Evolutionary conservation across 1,140 invertebrate genomes (phyloP).

Genomic region (Arion vulgaris): DNA sequence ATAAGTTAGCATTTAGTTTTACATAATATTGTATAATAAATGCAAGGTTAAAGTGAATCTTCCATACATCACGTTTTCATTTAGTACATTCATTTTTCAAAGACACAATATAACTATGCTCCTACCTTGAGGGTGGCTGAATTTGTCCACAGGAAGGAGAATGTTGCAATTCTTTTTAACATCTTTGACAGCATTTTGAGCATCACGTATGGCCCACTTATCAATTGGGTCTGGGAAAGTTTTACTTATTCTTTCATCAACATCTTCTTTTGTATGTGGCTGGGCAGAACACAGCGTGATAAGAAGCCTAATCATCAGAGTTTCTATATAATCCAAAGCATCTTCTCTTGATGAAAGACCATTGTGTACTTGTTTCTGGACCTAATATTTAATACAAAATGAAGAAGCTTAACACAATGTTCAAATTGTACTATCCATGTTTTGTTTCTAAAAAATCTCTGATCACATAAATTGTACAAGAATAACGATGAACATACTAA

Average conservation of each 20-base stretch:
- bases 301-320: slow-evolving; percentile 88
- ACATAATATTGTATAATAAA: too few species aligned
- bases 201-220: slow-evolving; percentile 91
- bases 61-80: too few species aligned
- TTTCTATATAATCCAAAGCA: slow-evolving; percentile 93
- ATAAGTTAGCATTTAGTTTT: too few species aligned
- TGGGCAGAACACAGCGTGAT: slow-evolving; percentile 88
- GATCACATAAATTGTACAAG: too few species aligned
- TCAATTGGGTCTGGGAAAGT: slow-evolving; percentile 95
- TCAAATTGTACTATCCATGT: slow-evolving; percentile 32
- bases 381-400: slow-evolving; percentile 77
- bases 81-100: too few species aligned
- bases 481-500: too few species aligned
- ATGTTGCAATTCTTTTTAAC: slow-evolving; percentile 88
- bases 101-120: background rate
- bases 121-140: slow-evolving; percentile 87
- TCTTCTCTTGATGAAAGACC: slow-evolving; percentile 88
- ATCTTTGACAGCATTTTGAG: slow-evolving; percentile 87
- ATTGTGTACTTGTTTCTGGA: slow-evolving; percentile 92
- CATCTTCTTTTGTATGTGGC: slow-evolving; percentile 81
- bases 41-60: too few species aligned
- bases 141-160: slow-evolving; percentile 92
- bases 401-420: slow-evolving; percentile 52
- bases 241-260: slow-evolving; percentile 91
- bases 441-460: too few species aligned